Conservation (phyloP, 2,888 invertebrate genomes). For the Cactoblastis cactorum region DNA sequence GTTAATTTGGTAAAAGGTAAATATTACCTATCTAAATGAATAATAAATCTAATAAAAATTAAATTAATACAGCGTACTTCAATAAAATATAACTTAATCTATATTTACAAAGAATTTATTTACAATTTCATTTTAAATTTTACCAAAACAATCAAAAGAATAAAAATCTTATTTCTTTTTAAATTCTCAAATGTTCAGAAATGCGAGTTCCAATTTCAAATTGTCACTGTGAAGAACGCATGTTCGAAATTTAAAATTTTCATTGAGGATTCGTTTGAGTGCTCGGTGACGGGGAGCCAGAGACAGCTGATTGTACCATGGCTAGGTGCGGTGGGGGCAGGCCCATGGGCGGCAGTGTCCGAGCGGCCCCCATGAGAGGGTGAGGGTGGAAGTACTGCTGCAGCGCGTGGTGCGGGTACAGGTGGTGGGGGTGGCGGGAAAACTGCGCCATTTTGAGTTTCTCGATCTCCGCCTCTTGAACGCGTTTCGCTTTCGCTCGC, state of each 20-base stretch:
- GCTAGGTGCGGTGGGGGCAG: conserved; percentile 58
- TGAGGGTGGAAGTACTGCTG: conserved; percentile 82
- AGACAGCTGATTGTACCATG: conserved; percentile 69
- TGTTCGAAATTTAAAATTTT: conserved; percentile 22
- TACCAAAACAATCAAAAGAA: conserved; percentile 23
- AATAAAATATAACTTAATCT: conserved; percentile 22
- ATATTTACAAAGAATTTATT: conserved; percentile 51
- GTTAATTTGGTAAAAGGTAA: conserved; percentile 49
- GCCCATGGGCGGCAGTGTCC: conserved; percentile 69
- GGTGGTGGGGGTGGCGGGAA: conserved; percentile 79
- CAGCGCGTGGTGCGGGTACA: conserved; percentile 79
- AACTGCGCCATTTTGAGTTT: conserved; percentile 92
- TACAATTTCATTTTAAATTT: conserved; percentile 29
- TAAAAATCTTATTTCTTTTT: conserved; percentile 13
- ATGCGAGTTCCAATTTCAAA: too few relatives aligned
- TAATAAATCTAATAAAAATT: conserved; percentile 30
- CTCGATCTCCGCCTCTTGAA: conserved; percentile 98
- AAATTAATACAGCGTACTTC: conserved; percentile 25
- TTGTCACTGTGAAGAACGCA: too few relatives aligned
- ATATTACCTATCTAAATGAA: conserved; percentile 34
- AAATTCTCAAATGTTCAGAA: too few relatives aligned
- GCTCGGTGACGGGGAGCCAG: conserved; percentile 66
- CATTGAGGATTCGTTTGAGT: conserved; percentile 50
- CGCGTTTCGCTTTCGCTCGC: conserved; percentile 97
- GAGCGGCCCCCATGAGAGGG: conserved; percentile 77